Evolutionary conservation across 1,140 invertebrate genomes (phyloP), one percentile per base, ranked within the genome.

Genomic region (Nasonia giraulti): DNA sequence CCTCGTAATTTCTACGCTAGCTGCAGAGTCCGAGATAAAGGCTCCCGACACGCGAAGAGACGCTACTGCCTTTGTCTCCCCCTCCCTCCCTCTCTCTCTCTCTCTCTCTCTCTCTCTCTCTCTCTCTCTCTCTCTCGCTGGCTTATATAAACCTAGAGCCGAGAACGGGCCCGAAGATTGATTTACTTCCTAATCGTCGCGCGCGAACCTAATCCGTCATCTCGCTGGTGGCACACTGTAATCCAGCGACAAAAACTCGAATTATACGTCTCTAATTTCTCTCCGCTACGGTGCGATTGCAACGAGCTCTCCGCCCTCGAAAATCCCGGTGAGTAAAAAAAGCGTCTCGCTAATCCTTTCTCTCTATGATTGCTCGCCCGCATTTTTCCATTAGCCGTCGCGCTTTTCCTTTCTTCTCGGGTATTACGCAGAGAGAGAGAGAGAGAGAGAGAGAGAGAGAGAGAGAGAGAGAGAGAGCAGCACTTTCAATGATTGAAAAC

Each of bases 401-500:
- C 55, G 20, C 55, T 75, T 75, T 75, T 75, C 37, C 23, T 75
- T 44, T 40, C 73, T 40, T n/a, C 69, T 27, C 27, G 44, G 73
- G 73, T 44, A 75, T 75, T 75, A 44, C 37, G 37, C 20, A 31
- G n/a, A n/a, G n/a, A n/a, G n/a, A n/a, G n/a, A 37, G 33, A 37
- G 33, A 37, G 5, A 20, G 31, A 40, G n/a, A 33, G 27, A 27
- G 27, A 27, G 27, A 27, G 1, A 27, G 27, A 2, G 27, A 27
- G 27, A 27, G 27, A 27, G 33, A 37, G 33, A 37, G 33, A 37
- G 5, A 20, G 31, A 40, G n/a, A 33, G 68, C 12, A 50, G 80
- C 80, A 81, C 80, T 81, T 73, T 11, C 68, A 73, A 33, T 81
- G 80, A 81, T 81, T 81, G 80, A 81, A 81, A 81, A 81, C 11